Base-by-base conservation (phyloP, 2,797 vertebrate species). In the Acestrorhynchus altus region DNA sequence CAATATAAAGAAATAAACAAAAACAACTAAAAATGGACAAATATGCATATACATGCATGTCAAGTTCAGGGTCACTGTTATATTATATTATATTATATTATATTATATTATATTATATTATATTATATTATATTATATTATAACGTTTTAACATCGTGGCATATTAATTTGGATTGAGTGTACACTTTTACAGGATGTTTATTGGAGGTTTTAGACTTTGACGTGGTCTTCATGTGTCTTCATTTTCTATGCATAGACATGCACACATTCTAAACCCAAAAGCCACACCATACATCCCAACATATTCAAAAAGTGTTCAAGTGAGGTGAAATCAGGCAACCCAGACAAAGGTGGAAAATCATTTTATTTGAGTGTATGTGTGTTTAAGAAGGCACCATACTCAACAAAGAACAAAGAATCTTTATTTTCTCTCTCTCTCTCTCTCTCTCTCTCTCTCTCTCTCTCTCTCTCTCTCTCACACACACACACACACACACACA, bases 401-500 rank as follows among this genome's bases (percentile, higher is more conserved):
- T 11, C 57, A 73, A 54, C 46, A 24, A 72, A 44, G 76, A 16
- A 28, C 10, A 18, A 78, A 81, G 68, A 65, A 0, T 0, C 47
- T 92, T 92, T 92, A 92, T 92, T 91, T n/a, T 47, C 66, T 20
- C 57, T 72, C 67, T 24, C 4, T 52, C 59, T 31, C 46, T 4
- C n/a, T 59, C n/a, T 24, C 16, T 20, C 18, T 15, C 15, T 47
- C 20, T 22, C 42, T 0, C 31, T 22, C 22, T 18, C 74, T 28
- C 28, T 24, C 49, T 68, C 57, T 9, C 59, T 44, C 28, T 24
- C 68, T 46, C 46, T 1, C 60, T 35, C 72, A 18, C 42, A 16
- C 31, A 9, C 44, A 7, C 64, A 18, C 35, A 8, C 56, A 40
- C 63, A 12, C 28, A 35, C 28, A 18, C 57, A 35, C 31, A 35